Conservation (phyloP, 2,888 invertebrate species). For the Tenthredo livida region DNA sequence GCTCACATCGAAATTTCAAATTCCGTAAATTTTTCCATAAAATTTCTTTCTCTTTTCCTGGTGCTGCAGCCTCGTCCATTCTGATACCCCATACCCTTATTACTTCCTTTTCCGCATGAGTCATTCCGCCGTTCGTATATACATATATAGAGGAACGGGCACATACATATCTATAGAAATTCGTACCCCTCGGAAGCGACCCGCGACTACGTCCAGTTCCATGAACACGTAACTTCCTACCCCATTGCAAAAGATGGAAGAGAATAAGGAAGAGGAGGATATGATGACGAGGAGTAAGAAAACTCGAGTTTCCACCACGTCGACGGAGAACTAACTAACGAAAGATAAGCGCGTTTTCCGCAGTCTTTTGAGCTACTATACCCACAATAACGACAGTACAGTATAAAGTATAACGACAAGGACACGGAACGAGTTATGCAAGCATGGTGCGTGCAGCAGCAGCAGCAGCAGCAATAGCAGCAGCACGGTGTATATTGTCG, state of each 20-base stretch:
- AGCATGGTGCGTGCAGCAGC: background rate
- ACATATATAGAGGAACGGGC: conserved; percentile 10
- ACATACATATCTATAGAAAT: conserved; percentile 45
- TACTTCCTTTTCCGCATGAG: conserved; percentile 44
- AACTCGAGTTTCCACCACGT: conserved; percentile 24
- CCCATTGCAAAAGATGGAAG: background rate
- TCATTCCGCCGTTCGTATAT: conserved; percentile 38
- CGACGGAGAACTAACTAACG: background rate
- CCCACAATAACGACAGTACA: conserved; percentile 12
- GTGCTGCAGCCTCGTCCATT: background rate
- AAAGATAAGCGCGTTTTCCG: background rate
- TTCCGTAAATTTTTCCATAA: background rate
- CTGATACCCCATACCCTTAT: background rate
- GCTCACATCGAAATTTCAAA: background rate
- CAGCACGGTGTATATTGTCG: conserved; percentile 56
- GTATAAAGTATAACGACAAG: conserved; percentile 25
- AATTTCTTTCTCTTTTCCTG: background rate
- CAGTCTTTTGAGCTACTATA: conserved; percentile 7
- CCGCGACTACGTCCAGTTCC: conserved; percentile 45
- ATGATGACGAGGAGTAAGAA: conserved; percentile 28
- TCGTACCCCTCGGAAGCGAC: conserved; percentile 19
- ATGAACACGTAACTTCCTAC: conserved; percentile 37
- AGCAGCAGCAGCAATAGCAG: conserved; percentile 5
- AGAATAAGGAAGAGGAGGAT: conserved; percentile 19
- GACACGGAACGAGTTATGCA: conserved; percentile 41